These are phyloP conservation scores for Pollachius pollachius DNA, from an alignment of 2,113 vertebrate genomes.

Conservation along the genomic window DNA sequence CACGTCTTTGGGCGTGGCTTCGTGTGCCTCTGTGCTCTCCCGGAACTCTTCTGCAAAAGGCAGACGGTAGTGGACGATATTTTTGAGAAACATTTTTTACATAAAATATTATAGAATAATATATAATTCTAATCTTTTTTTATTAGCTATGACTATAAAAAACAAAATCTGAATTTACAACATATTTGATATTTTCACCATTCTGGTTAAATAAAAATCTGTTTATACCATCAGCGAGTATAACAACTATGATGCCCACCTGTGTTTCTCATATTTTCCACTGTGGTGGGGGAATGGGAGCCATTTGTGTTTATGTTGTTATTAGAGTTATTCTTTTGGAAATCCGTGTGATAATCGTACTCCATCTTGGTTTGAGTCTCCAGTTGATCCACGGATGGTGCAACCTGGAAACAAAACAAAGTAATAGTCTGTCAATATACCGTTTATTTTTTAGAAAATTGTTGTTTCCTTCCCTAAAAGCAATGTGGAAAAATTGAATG, in stretches of 20 bases:
- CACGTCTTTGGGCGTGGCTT: constrained; percentile 70
- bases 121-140: too few relatives aligned
- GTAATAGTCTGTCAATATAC: constrained; percentile 10
- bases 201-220: background rate
- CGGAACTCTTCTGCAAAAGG: constrained; percentile 48
- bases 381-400: constrained; percentile 39
- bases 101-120: background rate
- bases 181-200: background rate
- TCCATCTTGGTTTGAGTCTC: constrained; percentile 41
- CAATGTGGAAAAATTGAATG: constrained; percentile 15
- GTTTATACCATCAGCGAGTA: too few relatives aligned
- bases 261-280: constrained; percentile 52
- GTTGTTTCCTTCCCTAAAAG: background rate
- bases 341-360: constrained; percentile 31
- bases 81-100: constrained; percentile 4
- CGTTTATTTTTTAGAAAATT: background rate
- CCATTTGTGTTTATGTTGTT: constrained; percentile 26
- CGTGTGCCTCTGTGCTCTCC: constrained; percentile 53
- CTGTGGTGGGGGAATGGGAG: constrained; percentile 31
- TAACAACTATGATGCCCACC: constrained; percentile 40
- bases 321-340: constrained; percentile 40
- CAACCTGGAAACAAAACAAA: constrained; percentile 47
- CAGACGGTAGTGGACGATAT: constrained; percentile 5
- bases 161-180: background rate
- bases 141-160: background rate